phyloP scores from a whole-genome alignment of 2,113 vertebrate species.

The Anguilla rostrata region DNA sequence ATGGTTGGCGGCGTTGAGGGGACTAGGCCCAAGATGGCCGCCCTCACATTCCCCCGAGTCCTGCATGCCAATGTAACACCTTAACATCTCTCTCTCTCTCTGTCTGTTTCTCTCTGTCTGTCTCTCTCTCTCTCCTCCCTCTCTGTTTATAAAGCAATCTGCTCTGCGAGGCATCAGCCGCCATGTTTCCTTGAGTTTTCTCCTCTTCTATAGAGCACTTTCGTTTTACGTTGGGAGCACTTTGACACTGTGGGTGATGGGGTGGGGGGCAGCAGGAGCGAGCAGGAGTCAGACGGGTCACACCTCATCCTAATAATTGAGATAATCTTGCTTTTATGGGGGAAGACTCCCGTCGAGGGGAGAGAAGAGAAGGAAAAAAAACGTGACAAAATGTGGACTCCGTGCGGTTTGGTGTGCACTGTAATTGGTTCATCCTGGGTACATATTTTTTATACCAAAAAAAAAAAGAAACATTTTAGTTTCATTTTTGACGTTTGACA shows the following conservation, averaged over 20 bases:
- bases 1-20: neutral
- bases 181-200: neutral
- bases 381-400: constrained; percentile 57
- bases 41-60: constrained; percentile 3
- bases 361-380: constrained; percentile 36
- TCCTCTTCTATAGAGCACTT: constrained; percentile 7
- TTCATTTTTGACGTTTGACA: constrained; percentile 72
- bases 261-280: constrained; percentile 48
- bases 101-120: neutral
- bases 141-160: neutral
- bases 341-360: constrained; percentile 43
- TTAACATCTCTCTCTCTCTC: neutral
- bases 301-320: constrained; percentile 55
- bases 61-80: neutral
- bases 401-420: constrained; percentile 71
- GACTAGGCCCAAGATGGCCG: neutral
- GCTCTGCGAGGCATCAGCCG: neutral
- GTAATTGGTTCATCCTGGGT: constrained; percentile 72
- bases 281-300: constrained; percentile 51
- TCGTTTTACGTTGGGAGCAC: constrained; percentile 36
- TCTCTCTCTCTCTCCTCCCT: neutral
- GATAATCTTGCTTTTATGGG: constrained; percentile 51
- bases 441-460: constrained; percentile 78
- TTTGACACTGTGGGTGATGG: constrained; percentile 52
- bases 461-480: constrained; percentile 67